Base-by-base conservation (phyloP, 1,140 invertebrate species). In the Formica selysi region DNA sequence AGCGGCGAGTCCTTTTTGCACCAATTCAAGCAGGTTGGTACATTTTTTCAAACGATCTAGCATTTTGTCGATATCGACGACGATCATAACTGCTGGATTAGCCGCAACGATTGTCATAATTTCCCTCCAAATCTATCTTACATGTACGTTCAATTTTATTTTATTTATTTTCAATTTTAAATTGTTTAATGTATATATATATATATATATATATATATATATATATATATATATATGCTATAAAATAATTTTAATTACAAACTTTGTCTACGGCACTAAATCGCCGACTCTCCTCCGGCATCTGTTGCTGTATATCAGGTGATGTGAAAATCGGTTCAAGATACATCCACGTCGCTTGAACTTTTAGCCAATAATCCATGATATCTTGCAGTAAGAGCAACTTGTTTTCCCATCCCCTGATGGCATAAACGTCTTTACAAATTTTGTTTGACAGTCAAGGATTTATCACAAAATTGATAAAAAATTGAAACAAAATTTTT, bases 241-340 rank as follows among this genome's bases (percentile, higher is more conserved):
- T 4, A 44, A 78, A 6, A n/a, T 44, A 10, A 80, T 73, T 79
- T 73, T 32, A 61, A 74, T 74, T 96, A 96, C 98, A 98, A 76
- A 97, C 98, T 95, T 99, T 99, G 95, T 99, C 98, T 44, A 99
- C 98, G 32, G 98, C 98, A 92, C 97, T 98, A 91, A 98, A 98
- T 90, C 98, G 96, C 70, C 98, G 96, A 22, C 98, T 98, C 95
- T 98, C 98, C 93, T 98, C 97, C 0, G 98, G 98, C 97, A 99
- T 98, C 97, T 98, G 97, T 87, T 97, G 97, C 95, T 99, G 99
- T 94, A 99, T 99, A 95, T 99, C 99, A 3, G 99, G 99, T 26
- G 98, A 99, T 4, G 98, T 98, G 94, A 99, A 99, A 89, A 99
- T 99, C 1, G 99, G 99, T 93, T 99, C 99, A 88, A 99, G 95